Evolutionary conservation across 2,797 vertebrate species (phyloP).

Genomic region (Melanotaenia pygmaea): DNA sequence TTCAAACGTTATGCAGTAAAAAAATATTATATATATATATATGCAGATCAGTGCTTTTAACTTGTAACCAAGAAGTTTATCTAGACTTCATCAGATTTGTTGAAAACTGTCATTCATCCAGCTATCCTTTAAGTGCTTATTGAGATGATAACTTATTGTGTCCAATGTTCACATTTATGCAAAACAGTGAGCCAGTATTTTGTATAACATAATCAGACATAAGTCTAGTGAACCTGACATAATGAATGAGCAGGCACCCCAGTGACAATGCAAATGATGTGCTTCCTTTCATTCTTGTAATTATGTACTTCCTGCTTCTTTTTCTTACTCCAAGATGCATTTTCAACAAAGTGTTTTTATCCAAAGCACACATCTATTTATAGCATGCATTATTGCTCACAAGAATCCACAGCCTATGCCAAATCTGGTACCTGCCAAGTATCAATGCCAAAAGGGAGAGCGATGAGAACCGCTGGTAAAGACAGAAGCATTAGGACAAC

Average conservation of each 20-base stretch:
- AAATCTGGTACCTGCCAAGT: slow-evolving; percentile 13
- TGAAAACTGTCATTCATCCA: slow-evolving; percentile 10
- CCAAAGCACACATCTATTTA: slow-evolving; percentile 4
- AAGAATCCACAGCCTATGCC: slow-evolving; percentile 3
- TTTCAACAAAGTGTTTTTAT: slow-evolving; percentile 18
- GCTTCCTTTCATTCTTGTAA: slow-evolving; percentile 19
- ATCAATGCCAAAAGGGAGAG: slow-evolving; percentile 18
- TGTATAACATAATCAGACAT: slow-evolving; percentile 36
- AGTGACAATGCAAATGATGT: neutral
- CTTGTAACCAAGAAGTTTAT: neutral
- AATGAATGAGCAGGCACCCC: slow-evolving; percentile 1
- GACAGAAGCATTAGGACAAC: slow-evolving; percentile 16
- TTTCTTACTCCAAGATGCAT: slow-evolving; percentile 3
- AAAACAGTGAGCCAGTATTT: slow-evolving; percentile 21
- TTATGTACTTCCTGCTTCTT: slow-evolving; percentile 6
- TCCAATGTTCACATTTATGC: slow-evolving; percentile 22
- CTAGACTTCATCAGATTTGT: neutral
- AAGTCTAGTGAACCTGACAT: slow-evolving; percentile 5
- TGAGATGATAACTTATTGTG: slow-evolving; percentile 24
- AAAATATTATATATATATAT: neutral
- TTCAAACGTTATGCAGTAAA: neutral
- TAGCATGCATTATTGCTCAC: slow-evolving; percentile 4
- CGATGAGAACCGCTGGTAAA: slow-evolving; percentile 7
- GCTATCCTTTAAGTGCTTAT: slow-evolving; percentile 46
- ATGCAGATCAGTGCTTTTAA: neutral